Evolutionary conservation across 92 coral and sea anemone species (phyloP).

Genomic region (Nematostella vectensis): DNA sequence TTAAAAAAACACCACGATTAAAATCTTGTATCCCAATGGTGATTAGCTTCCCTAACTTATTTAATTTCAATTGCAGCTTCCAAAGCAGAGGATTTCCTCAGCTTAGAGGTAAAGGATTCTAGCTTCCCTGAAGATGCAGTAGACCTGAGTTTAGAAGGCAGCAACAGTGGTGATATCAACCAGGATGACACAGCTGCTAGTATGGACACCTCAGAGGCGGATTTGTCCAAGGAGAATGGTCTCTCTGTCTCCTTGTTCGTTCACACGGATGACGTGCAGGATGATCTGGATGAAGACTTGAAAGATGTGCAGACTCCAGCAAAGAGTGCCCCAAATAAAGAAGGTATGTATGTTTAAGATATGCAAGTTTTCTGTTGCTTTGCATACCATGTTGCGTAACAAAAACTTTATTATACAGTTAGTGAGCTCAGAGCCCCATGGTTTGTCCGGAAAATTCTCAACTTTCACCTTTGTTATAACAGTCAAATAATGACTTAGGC

Average conservation of each 20-base stretch:
- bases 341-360: constrained; percentile 47
- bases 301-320: constrained; percentile 65
- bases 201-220: constrained; percentile 60
- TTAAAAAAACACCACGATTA: too few species aligned
- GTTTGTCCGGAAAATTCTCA: too few species aligned
- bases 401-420: too few species aligned
- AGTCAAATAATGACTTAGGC: too few species aligned
- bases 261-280: constrained; percentile 92
- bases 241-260: constrained; percentile 89
- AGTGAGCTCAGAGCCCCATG: too few species aligned
- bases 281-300: constrained; percentile 92
- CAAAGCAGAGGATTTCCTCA: too few species aligned
- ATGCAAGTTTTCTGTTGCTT: not conserved
- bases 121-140: too few species aligned
- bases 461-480: too few species aligned
- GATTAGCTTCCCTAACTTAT: too few species aligned
- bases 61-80: too few species aligned
- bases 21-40: too few species aligned
- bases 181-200: constrained; percentile 19
- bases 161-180: constrained; percentile 5
- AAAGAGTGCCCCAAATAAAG: constrained; percentile 42
- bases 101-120: too few species aligned
- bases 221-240: constrained; percentile 69
- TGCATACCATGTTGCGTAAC: not conserved
- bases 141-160: constrained; percentile 38